phyloP scores from a whole-genome alignment of 1,140 invertebrate genomes.

The Drosophila paulistorum region DNA sequence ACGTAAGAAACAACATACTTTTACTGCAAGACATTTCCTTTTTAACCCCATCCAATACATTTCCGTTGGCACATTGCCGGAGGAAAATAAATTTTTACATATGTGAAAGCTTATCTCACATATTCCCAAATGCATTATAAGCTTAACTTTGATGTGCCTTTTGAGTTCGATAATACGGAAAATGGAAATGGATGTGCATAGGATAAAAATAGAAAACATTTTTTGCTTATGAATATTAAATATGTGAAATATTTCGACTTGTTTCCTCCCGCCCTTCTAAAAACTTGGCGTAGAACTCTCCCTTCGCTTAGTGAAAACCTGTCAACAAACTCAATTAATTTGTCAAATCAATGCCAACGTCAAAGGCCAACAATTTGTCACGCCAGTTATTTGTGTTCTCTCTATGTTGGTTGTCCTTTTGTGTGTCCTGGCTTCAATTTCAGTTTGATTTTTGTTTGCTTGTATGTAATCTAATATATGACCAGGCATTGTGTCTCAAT shows the following conservation, averaged over 20 bases:
- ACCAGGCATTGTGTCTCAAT: conserved; percentile 69
- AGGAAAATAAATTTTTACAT: neutral
- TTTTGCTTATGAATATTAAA: conserved; percentile 38
- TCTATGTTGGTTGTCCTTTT: conserved; percentile 31
- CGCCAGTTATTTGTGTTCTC: conserved; percentile 37
- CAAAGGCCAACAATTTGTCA: conserved; percentile 69
- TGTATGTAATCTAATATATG: conserved; percentile 75
- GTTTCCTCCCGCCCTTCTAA: neutral
- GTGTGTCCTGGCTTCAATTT: conserved; percentile 28
- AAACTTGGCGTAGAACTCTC: too few relatives aligned
- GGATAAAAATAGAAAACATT: neutral
- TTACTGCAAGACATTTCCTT: conserved; percentile 41
- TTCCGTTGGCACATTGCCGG: conserved; percentile 73
- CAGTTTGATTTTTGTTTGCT: conserved; percentile 62
- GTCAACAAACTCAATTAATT: conserved; percentile 68
- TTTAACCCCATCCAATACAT: conserved; percentile 31
- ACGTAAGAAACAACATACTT: conserved; percentile 44
- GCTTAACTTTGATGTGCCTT: conserved; percentile 50
- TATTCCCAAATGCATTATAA: conserved; percentile 70
- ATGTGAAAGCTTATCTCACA: conserved; percentile 20
- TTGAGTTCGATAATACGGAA: conserved; percentile 39
- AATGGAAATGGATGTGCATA: neutral
- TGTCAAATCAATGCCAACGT: conserved; percentile 75
- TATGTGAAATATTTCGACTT: conserved; percentile 7
- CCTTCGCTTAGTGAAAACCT: neutral